Conservation (phyloP, 2,113 vertebrate species). For the Acanthochromis polyacanthus region DNA sequence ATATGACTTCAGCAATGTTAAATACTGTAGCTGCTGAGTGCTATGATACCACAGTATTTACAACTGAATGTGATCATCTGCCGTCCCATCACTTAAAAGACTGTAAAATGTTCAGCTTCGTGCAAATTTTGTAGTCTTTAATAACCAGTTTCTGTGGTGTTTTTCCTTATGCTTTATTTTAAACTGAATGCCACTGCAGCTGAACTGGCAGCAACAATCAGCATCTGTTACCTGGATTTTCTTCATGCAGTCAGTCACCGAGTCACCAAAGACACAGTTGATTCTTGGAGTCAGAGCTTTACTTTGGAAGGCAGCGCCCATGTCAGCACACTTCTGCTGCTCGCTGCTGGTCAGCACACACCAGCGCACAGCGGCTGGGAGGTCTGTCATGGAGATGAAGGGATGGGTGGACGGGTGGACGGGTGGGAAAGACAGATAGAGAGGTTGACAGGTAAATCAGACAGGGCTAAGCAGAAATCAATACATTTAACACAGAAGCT, state of each 20-base stretch:
- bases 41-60: no score
- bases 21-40: no score
- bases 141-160: not conserved
- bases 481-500: no score
- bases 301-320: conserved; percentile 85
- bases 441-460: not conserved
- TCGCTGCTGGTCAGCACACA: conserved; percentile 90
- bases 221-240: conserved; percentile 88
- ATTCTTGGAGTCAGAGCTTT: conserved; percentile 86
- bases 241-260: conserved; percentile 89
- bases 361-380: conserved; percentile 85
- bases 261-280: conserved; percentile 87
- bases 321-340: conserved; percentile 91
- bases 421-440: not conserved
- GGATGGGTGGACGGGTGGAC: not conserved
- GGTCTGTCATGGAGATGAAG: not conserved
- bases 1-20: no score
- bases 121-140: no score
- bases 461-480: no score
- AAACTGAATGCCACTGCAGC: not conserved
- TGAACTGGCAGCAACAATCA: not conserved
- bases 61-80: no score
- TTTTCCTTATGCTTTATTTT: not conserved
- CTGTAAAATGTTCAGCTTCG: no score
- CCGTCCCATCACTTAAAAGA: no score